Evolutionary conservation across 2,888 invertebrate species (phyloP), one percentile per base, ranked within the genome.

Genomic region (Euzophera pinguis): DNA sequence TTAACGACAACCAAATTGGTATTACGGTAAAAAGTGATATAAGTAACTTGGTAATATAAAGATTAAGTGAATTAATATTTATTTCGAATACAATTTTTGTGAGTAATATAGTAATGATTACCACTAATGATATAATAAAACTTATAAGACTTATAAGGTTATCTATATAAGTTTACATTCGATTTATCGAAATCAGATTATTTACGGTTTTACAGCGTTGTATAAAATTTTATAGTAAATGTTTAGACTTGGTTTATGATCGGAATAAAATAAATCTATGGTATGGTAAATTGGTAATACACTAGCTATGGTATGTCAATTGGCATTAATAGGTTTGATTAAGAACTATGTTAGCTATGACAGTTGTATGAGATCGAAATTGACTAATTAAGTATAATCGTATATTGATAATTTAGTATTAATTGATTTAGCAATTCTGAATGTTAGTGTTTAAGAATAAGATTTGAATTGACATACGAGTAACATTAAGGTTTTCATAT

Each of bases 101-200:
- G n/a, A n/a, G n/a, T n/a, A n/a, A n/a, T n/a, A n/a, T n/a, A n/a
- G n/a, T n/a, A n/a, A n/a, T n/a, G n/a, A n/a, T n/a, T n/a, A n/a
- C n/a, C n/a, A n/a, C n/a, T n/a, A n/a, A n/a, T n/a, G n/a, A n/a
- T n/a, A n/a, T n/a, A n/a, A 32, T 14, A 22, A 22, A 22, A 14
- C 32, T 12, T n/a, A n/a, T n/a, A n/a, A n/a, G n/a, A n/a, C n/a
- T n/a, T n/a, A n/a, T n/a, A 22, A 22, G 22, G 3, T 22, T 22
- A 22, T 22, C 22, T 22, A 43, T 32, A 14, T 45, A 10, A 32
- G 12, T 14, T 32, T 12, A 1, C 10, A 43, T 27, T 32, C 8
- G 14, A 41, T 45, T 32, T 45, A 32, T 45, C 45, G 14, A 45
- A 45, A 45, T 34, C 13, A 32, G 32, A 32, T 45, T 32, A 45